Evolutionary conservation across 1,140 invertebrate genomes (phyloP).

Genomic region (Doryteuthis pealeii): DNA sequence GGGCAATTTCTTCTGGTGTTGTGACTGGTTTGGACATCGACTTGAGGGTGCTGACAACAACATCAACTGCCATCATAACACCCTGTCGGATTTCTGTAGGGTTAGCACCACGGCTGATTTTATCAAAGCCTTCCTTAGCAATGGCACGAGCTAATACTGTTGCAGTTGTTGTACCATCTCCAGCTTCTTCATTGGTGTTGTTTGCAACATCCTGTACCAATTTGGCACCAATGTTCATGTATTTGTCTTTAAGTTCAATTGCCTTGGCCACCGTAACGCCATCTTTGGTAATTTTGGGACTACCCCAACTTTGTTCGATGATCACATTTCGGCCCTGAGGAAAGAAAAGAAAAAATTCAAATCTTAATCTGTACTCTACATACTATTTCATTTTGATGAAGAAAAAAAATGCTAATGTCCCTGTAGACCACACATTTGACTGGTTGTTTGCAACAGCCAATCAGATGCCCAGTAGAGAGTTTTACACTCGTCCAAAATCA

Average conservation of each 20-base stretch:
- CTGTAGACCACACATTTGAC: too few relatives aligned
- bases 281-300: slow-evolving; percentile 99
- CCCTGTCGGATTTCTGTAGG: slow-evolving; percentile 95
- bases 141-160: slow-evolving; percentile 97
- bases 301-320: slow-evolving; percentile 98
- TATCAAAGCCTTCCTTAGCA: slow-evolving; percentile 98
- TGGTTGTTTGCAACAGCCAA: too few relatives aligned
- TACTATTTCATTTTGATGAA: too few relatives aligned
- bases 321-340: slow-evolving; percentile 96
- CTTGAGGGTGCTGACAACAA: slow-evolving; percentile 86
- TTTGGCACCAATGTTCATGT: slow-evolving; percentile 98
- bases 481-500: too few relatives aligned
- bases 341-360: slow-evolving; percentile 30
- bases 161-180: slow-evolving; percentile 98
- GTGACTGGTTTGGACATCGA: slow-evolving; percentile 90
- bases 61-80: slow-evolving; percentile 96
- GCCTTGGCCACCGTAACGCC: slow-evolving; percentile 99
- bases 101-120: slow-evolving; percentile 97
- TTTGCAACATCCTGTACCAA: slow-evolving; percentile 99
- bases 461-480: too few relatives aligned
- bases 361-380: too few relatives aligned
- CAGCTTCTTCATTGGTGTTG: slow-evolving; percentile 99
- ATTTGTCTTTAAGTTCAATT: slow-evolving; percentile 98
- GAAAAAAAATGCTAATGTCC: too few relatives aligned
- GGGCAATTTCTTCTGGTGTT: slow-evolving; percentile 98